Evolutionary conservation across 2,888 invertebrate genomes (phyloP), one percentile per base, ranked within the genome.

Genomic region (Dolichomitus sp.): DNA sequence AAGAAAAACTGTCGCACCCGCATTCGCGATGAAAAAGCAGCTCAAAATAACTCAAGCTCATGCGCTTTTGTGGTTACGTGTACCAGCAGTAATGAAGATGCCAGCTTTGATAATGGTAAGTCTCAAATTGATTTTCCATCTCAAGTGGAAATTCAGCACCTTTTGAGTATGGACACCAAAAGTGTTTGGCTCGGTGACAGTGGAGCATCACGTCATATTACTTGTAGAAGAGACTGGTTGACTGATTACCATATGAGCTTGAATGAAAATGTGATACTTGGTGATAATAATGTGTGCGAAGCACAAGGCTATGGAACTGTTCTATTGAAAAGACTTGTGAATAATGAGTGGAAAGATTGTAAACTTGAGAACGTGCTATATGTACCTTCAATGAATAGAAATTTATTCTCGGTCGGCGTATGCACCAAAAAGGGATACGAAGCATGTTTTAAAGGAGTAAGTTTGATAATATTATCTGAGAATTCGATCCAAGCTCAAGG

Each of bases 331-430:
- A 85, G 73, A 27, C 79, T 73, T 37, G 61, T 87, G n/a, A 83
- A 88, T 45, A 85, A 81, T 37, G 72, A 82, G 74, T 90, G 91
- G 89, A 45, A 75, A 23, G 33, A 81, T n/a, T 74, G 84, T 27
- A 52, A 27, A n/a, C 80, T 90, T 27, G 76, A 84, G n/a, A 75
- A 88, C 84, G 86, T 88, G 57, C 74, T 88, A 79, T 92, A 89
- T 86, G 87, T 93, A 6, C 91, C 90, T 11, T 80, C 81, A 0
- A 74, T 92, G 37, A 48, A 81, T 19, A 89, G 88, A 84, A 92
- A 92, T 66, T 74, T 92, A n/a, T 91, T 92, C 70, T 92, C 91
- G 0, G 91, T 91, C 81, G 91, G 90, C 4, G 86, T 75, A 2
- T 72, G 85, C 2, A 89, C 88, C 1, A 83, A 86, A 9, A 87